Conservation (phyloP, 2,797 vertebrate species). For the Platalea minor region DNA sequence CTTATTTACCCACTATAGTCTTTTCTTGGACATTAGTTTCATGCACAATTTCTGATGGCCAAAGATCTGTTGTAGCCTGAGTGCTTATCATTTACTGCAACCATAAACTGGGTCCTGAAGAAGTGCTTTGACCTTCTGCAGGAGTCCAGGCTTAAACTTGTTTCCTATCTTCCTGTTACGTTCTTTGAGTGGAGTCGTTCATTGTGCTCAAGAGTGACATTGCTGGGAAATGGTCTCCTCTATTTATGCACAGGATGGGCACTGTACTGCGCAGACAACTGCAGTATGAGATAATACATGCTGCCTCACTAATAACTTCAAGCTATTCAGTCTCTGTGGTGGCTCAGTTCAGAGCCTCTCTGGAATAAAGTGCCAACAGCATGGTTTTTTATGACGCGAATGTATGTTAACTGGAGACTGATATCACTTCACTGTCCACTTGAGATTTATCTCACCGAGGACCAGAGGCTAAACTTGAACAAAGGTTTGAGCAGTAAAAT, state of each 20-base stretch:
- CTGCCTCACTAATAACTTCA: slow-evolving; percentile 64
- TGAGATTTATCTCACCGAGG: slow-evolving; percentile 50
- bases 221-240: slow-evolving; percentile 68
- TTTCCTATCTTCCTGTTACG: slow-evolving; percentile 54
- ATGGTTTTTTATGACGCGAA: slow-evolving; percentile 41
- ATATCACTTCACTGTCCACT: slow-evolving; percentile 49
- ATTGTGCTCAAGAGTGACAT: slow-evolving; percentile 75
- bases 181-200: slow-evolving; percentile 44
- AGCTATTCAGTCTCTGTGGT: slow-evolving; percentile 51
- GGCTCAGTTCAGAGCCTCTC: slow-evolving; percentile 40
- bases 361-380: slow-evolving; percentile 65
- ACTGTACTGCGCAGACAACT: slow-evolving; percentile 24
- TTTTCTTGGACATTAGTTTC: neutral
- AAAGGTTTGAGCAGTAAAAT: slow-evolving; percentile 45
- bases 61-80: neutral
- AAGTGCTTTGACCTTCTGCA: slow-evolving; percentile 62
- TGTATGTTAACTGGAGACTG: slow-evolving; percentile 39
- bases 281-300: slow-evolving; percentile 48
- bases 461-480: slow-evolving; percentile 44
- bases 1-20: neutral
- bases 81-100: neutral
- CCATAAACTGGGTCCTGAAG: neutral
- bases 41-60: neutral
- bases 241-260: slow-evolving; percentile 67
- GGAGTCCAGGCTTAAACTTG: slow-evolving; percentile 56